A percentile compares a stretch with the other conserved stretches of the same genome.
Evolutionary conservation across 2,888 invertebrate genomes (phyloP).

Genomic region (Phania funesta): DNA sequence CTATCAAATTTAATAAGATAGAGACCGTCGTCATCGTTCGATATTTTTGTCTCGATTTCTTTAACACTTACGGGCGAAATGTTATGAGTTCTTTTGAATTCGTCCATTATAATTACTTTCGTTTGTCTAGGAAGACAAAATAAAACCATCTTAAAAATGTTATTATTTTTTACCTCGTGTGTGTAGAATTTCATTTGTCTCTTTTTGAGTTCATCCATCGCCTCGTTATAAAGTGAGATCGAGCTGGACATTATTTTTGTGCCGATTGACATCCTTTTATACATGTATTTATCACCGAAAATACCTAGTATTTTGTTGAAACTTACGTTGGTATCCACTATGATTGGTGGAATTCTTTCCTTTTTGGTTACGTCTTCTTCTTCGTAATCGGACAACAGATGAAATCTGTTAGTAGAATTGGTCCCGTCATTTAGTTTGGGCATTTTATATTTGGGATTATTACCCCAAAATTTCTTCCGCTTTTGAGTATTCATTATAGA

Average conservation of each 20-base stretch:
- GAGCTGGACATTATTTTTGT: background rate
- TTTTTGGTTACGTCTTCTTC: too few species aligned
- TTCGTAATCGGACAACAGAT: too few species aligned
- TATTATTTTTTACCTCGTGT: background rate
- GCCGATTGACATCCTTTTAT: too few species aligned
- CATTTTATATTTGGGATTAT: too few species aligned
- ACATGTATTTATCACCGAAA: too few species aligned
- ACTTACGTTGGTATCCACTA: too few species aligned
- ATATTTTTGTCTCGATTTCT: background rate
- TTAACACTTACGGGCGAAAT: slow-evolving; percentile 6
- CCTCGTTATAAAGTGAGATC: background rate
- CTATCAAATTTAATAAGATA: slow-evolving; percentile 16
- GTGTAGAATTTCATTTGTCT: background rate
- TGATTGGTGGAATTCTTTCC: too few species aligned
- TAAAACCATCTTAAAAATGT: slow-evolving; percentile 5
- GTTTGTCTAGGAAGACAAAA: background rate
- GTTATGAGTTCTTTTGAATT: background rate
- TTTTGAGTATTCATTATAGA: too few species aligned
- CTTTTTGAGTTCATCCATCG: background rate
- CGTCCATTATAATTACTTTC: background rate
- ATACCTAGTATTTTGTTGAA: too few species aligned
- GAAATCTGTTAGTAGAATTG: too few species aligned
- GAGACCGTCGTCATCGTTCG: background rate
- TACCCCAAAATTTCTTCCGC: too few species aligned
- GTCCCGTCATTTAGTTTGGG: too few species aligned